phyloP scores from a whole-genome alignment of 2,888 invertebrate genomes.

The Sturmia bella region DNA sequence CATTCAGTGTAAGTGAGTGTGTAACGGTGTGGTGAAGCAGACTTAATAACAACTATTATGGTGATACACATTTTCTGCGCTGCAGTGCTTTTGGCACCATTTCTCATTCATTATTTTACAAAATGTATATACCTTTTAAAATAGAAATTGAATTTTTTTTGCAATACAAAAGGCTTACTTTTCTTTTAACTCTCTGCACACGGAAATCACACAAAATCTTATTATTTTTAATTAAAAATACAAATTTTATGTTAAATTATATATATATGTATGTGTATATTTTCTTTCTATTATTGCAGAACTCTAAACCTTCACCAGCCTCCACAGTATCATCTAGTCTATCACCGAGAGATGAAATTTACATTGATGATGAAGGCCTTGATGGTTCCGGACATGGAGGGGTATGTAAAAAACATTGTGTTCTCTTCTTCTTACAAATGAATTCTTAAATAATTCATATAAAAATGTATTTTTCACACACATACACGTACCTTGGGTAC shows the following conservation, averaged over 20 bases:
- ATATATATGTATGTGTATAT: constrained; percentile 14
- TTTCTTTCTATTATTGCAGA: constrained; percentile 75
- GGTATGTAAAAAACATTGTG: constrained; percentile 82
- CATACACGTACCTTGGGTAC: not conserved
- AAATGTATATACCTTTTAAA: too few relatives aligned
- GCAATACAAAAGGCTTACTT: too few relatives aligned
- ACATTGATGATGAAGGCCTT: constrained; percentile 89
- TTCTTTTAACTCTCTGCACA: too few relatives aligned
- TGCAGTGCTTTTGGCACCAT: too few relatives aligned
- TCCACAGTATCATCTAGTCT: constrained; percentile 74
- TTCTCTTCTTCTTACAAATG: not conserved
- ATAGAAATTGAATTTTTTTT: too few relatives aligned
- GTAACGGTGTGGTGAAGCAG: too few relatives aligned
- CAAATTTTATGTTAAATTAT: not conserved
- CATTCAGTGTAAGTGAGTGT: too few relatives aligned
- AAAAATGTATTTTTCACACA: not conserved
- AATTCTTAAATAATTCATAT: constrained; percentile 52
- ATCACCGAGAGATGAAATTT: constrained; percentile 84
- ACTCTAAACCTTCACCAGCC: constrained; percentile 77
- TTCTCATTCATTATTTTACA: too few relatives aligned
- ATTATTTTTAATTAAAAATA: constrained; percentile 8
- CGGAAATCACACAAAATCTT: not conserved
- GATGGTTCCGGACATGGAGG: constrained; percentile 87
- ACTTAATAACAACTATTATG: too few relatives aligned
- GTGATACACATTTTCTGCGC: too few relatives aligned